A percentile compares a stretch with the other conserved stretches of the same genome.
Evolutionary conservation across 1,140 invertebrate species (phyloP).

Genomic region (Hestina assimilis): DNA sequence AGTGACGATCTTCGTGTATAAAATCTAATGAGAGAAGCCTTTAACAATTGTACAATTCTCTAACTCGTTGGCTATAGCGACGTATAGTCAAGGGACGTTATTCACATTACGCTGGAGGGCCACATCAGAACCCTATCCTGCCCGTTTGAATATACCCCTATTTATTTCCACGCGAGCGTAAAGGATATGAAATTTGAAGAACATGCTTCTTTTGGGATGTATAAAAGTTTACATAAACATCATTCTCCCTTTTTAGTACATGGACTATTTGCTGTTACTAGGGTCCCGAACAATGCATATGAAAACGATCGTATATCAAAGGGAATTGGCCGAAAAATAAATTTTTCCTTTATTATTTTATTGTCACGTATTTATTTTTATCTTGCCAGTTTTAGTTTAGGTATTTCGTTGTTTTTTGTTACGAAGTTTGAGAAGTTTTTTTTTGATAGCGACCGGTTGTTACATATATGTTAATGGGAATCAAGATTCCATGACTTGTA

Average conservation of each 20-base stretch:
- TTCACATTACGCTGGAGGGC: conserved; percentile 22
- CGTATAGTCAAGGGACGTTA: conserved; percentile 20
- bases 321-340: conserved; percentile 16
- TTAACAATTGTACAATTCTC: conserved; percentile 9
- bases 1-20: conserved; percentile 56
- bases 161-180: conserved; percentile 31
- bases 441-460: too few relatives aligned
- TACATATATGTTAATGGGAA: too few relatives aligned
- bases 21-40: conserved; percentile 53
- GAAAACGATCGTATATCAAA: conserved; percentile 20
- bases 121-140: conserved; percentile 14
- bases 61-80: conserved; percentile 3
- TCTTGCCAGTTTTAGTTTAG: neutral
- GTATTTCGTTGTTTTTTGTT: neutral
- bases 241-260: conserved; percentile 14
- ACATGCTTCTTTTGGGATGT: conserved; percentile 18
- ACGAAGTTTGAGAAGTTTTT: too few relatives aligned
- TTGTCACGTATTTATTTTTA: conserved; percentile 15
- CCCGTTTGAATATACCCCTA: conserved; percentile 15
- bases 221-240: conserved; percentile 29
- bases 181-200: conserved; percentile 34
- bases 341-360: conserved; percentile 17
- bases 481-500: too few relatives aligned
- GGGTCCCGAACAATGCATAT: conserved; percentile 16
- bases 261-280: conserved; percentile 22